Base-by-base conservation (phyloP, 2,888 invertebrate genomes). In the Acanthosepion pharaonis region DNA sequence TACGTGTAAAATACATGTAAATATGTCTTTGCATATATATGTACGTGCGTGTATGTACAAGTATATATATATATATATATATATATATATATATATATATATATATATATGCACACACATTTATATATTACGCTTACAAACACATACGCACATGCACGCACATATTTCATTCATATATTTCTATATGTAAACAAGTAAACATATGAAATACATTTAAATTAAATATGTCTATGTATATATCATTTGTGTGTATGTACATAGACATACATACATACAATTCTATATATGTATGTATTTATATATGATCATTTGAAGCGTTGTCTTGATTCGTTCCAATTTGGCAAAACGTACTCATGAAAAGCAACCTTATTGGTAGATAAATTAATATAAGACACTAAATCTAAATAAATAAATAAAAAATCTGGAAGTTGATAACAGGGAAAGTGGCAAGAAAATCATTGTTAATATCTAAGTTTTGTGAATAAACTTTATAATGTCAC, bases 331-430 rank as follows among this genome's bases (percentile, higher is more conserved):
- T n/a, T 78, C n/a, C n/a, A 78, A 78, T n/a, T n/a, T 28, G n/a
- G 78, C 8, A n/a, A 78, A 78, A 78, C 9, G 25, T 64, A 25
- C 64, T 42, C 42, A 78, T 28, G n/a, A n/a, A 78, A n/a, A 28
- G 28, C 78, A n/a, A 78, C 11, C 78, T n/a, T 25, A 64, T 64
- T 64, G 25, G 64, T 28, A 11, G 78, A n/a, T 78, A n/a, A 78
- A 78, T 78, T n/a, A n/a, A n/a, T 78, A 78, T n/a, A n/a, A n/a
- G 78, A n/a, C n/a, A 78, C n/a, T 78, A 78, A 78, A 78, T n/a
- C n/a, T 78, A 28, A 78, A 78, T 78, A n/a, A 78, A 78, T 78
- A 78, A 78, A 78, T 28, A n/a, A 64, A 53, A 15, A 55, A 78
- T 28, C 8, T 78, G 78, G n/a, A 28, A 78, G 55, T 55, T 15